A percentile compares a stretch with the other conserved stretches of the same genome.
These are phyloP conservation scores for Microctenopoma lineatum DNA, from an alignment of 2,797 vertebrate genomes.

Conservation along the genomic window DNA sequence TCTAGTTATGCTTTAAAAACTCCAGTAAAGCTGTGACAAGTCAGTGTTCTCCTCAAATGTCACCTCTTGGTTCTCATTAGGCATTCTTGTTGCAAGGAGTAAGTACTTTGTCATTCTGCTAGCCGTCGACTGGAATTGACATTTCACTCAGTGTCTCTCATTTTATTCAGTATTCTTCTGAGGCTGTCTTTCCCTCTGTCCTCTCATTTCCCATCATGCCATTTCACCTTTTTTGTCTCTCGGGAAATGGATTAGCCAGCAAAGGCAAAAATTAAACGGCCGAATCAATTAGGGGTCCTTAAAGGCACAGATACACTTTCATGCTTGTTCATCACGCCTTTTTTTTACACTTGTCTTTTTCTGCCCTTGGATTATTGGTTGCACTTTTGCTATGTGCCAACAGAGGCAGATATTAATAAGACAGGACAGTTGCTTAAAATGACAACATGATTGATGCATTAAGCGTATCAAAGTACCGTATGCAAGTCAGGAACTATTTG, in stretches of 20 bases:
- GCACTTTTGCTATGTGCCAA: conserved; percentile 15
- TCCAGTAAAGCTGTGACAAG: conserved; percentile 46
- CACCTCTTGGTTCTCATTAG: conserved; percentile 56
- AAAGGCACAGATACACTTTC: conserved; percentile 53
- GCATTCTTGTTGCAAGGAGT: conserved; percentile 45
- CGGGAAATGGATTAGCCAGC: conserved; percentile 59
- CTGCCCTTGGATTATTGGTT: conserved; percentile 27
- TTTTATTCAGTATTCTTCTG: conserved; percentile 65
- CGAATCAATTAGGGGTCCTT: conserved; percentile 65
- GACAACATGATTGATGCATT: background rate
- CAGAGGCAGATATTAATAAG: conserved; percentile 16
- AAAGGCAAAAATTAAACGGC: conserved; percentile 60
- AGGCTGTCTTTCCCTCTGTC: conserved; percentile 41
- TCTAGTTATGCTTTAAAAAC: conserved; percentile 38
- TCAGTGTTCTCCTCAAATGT: conserved; percentile 53
- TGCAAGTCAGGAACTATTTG: background rate
- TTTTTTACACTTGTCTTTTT: conserved; percentile 36
- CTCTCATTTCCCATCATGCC: conserved; percentile 52
- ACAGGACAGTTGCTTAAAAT: background rate
- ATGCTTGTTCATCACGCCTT: conserved; percentile 48
- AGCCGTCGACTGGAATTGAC: conserved; percentile 61
- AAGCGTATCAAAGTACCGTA: background rate
- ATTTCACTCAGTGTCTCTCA: conserved; percentile 66
- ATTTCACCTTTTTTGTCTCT: conserved; percentile 64
- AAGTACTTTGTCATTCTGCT: conserved; percentile 65